Percentiles rank a stretch among this genome's conserved stretches.
Conservation (phyloP, 2,113 vertebrate species). For the Cnemophilus loriae region DNA sequence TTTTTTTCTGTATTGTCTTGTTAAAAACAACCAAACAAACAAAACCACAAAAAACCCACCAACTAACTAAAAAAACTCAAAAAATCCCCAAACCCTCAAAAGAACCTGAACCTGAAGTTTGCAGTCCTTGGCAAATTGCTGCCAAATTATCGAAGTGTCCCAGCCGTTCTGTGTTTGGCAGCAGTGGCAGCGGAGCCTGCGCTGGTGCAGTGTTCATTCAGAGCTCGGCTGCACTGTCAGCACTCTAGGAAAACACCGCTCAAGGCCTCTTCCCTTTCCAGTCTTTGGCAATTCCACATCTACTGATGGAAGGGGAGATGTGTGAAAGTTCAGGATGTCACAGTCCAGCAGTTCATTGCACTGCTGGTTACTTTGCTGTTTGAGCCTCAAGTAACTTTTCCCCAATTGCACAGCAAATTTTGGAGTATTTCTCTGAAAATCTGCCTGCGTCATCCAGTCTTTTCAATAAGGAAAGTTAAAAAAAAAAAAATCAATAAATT, state of each 20-base stretch:
- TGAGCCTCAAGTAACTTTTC: neutral
- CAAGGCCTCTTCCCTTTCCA: neutral
- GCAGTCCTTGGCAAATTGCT: neutral
- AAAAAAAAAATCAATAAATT: neutral
- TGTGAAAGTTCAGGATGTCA: slow-evolving; percentile 17
- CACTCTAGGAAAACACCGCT: neutral
- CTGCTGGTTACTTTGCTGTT: neutral
- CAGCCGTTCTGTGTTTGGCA: neutral
- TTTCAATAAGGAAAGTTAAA: neutral
- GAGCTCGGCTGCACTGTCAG: neutral
- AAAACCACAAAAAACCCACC: neutral
- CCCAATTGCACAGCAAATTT: neutral
- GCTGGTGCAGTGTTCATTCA: neutral
- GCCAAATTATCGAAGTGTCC: neutral
- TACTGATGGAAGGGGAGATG: neutral
- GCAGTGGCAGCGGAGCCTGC: neutral
- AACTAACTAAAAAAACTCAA: neutral
- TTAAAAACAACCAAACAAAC: neutral
- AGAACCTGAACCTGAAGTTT: neutral
- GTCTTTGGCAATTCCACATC: neutral
- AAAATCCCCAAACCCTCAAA: neutral
- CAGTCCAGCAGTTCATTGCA: neutral
- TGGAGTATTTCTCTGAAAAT: neutral
- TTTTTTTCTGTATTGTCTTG: neutral
- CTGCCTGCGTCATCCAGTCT: neutral